These are phyloP conservation scores for Pammene aurita DNA, from an alignment of 2,888 invertebrate genomes.

Conservation along the genomic window DNA sequence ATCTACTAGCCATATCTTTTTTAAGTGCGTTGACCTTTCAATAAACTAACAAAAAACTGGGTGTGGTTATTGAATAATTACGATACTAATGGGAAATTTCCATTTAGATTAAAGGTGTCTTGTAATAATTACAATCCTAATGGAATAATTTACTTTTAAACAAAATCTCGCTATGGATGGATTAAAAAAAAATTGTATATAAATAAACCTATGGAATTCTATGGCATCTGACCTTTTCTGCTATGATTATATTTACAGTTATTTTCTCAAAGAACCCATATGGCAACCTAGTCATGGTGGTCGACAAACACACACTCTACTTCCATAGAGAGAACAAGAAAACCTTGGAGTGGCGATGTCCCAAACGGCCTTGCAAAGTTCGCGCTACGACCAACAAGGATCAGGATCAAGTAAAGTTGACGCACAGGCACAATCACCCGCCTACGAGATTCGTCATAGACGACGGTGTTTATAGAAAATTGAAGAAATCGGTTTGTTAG, in stretches of 20 bases:
- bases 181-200: too few relatives aligned
- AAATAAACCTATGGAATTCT: too few relatives aligned
- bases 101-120: too few relatives aligned
- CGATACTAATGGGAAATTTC: too few relatives aligned
- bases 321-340: constrained; percentile 30
- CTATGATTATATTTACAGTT: constrained; percentile 9
- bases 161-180: too few relatives aligned
- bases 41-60: too few relatives aligned
- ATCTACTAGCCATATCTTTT: too few relatives aligned
- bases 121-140: too few relatives aligned
- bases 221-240: neutral
- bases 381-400: constrained; percentile 26
- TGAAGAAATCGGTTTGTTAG: neutral
- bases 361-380: constrained; percentile 24
- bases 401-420: constrained; percentile 17
- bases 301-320: constrained; percentile 36
- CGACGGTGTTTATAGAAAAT: constrained; percentile 27
- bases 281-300: constrained; percentile 38
- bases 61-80: too few relatives aligned
- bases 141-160: too few relatives aligned
- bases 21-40: too few relatives aligned
- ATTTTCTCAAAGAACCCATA: constrained; percentile 25
- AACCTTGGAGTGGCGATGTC: constrained; percentile 36
- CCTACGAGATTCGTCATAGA: constrained; percentile 22
- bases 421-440: constrained; percentile 14